Base-by-base conservation (phyloP, 2,888 invertebrate genomes). In the Xestia c-nigrum region DNA sequence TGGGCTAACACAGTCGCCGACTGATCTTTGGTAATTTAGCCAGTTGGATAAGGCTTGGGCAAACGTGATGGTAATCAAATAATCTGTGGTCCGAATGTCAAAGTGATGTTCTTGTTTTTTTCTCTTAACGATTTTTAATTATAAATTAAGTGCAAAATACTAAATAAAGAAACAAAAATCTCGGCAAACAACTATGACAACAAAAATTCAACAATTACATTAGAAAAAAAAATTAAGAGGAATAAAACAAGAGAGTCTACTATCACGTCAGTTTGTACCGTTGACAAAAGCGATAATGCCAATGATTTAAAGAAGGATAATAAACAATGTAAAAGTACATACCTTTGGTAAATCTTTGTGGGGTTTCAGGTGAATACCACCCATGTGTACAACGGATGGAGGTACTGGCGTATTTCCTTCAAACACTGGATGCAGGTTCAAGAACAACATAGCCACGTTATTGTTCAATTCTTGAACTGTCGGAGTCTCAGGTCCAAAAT, bases 371-470 rank as follows among this genome's bases (percentile, higher is more conserved):
- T 92, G 92, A 47, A 94, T 85, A 1, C 93, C 93, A 7, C 92
- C 92, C 69, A 93, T 86, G 70, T 90, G 91, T 5, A 93, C 55
- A 1, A 94, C 88, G 63, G 83, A 90, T 0, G 92, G 91, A 14
- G 93, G 87, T 12, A 87, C 87, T 0, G 87, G 93, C 5, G 87
- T 87, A 66, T 91, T 93, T 5, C 86, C 87, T 72, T 90, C 90
- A 90, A 91, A 94, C n/a, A 93, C 72, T 5, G 91, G 90, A 86
- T 93, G 87, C 38, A 90, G 77, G 71, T 92, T 92, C 19, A 92
- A 14, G 43, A 93, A 91, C 7, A 92, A 52, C 90, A 93, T 89
- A 5, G 91, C 88, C 31, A 93, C 80, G 72, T 90, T 91, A 14
- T 82, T 79, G 6, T 71, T 73, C 40, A 87, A 61, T 57, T 87